Base-by-base conservation (phyloP, 2,888 invertebrate species). In the Scelioninae gen. 2 region DNA sequence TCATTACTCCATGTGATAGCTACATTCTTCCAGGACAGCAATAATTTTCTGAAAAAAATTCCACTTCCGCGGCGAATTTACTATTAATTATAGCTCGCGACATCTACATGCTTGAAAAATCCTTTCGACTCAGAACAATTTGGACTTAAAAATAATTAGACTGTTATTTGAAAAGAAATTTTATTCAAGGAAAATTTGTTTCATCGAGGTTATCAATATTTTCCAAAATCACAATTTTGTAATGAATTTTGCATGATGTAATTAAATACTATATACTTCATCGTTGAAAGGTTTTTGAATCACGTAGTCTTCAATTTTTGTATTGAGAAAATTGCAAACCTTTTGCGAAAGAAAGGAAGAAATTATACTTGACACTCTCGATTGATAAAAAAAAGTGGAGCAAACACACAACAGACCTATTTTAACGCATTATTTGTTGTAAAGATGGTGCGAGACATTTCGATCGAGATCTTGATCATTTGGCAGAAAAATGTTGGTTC, bases 1-100 rank as follows among this genome's bases (percentile, higher is more conserved):
- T 72, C 64, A 74, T 74, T 72, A 74, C 71, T 68, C 37, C 63
- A 64, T 33, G 53, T 68, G 57, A 68, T 64, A 58, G 64, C 53
- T 60, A 58, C 71, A 69, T 68, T 69, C 61, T 57, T 53, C 48
- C 63, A 1, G 13, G 13, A 16, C 46, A 41, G 37, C 53, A 70
- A 69, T 65, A 65, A 74, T 74, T 43, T 53, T 64, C 53, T 65
- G 18, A 37, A 45, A 74, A 65, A 53, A 69, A 43, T 43, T 31
- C 45, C 39, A 43, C 55, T 18, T 41, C 60, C 53, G 31, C 41
- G 11, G 39, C 33, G 53, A 60, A 61, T 68, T 68, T 41, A 58
- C 39, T 31, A 72, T 60, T 65, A 72, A 72, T 65, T 60, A 72
- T 37, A 18, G 16, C 13, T 25, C 52, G 18, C 9, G 39, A 57